Evolutionary conservation across 1,140 invertebrate genomes (phyloP).

Genomic region (Hydropsyche tenuis): DNA sequence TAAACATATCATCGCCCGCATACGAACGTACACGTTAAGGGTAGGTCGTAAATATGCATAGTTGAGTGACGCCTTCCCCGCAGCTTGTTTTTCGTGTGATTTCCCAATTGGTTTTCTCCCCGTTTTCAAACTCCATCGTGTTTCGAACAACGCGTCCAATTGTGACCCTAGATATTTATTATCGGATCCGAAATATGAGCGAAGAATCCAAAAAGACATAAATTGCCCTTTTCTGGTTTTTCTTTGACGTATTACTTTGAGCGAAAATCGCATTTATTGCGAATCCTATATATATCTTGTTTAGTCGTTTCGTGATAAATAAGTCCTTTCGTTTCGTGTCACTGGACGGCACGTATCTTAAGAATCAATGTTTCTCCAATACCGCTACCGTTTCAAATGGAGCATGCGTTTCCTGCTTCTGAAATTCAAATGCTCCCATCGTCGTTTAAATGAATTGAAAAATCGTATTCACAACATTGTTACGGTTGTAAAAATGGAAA

Average conservation of each 20-base stretch:
- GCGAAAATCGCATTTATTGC: too few species aligned
- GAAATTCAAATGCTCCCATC: too few species aligned
- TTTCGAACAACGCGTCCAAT: conserved; percentile 7
- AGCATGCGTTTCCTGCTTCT: too few species aligned
- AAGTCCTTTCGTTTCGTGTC: not conserved
- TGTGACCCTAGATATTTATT: conserved; percentile 17
- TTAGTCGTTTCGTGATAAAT: not conserved
- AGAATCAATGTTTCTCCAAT: too few species aligned
- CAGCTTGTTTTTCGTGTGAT: conserved; percentile 32
- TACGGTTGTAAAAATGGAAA: too few species aligned
- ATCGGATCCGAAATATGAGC: not conserved
- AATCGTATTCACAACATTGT: too few species aligned
- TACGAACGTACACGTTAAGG: not conserved
- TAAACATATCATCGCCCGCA: conserved; percentile 17
- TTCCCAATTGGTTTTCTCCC: conserved; percentile 25
- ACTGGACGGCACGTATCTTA: not conserved
- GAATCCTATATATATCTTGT: conserved; percentile 1
- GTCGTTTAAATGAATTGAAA: too few species aligned
- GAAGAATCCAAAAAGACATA: too few species aligned
- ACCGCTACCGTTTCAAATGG: too few species aligned
- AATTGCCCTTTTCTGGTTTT: too few species aligned
- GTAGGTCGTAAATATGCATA: conserved; percentile 30
- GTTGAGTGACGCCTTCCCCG: conserved; percentile 30
- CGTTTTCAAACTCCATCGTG: conserved; percentile 6
- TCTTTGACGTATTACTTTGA: too few species aligned